Conservation (phyloP, 2,113 vertebrate species). For the Raphicerus campestris region DNA sequence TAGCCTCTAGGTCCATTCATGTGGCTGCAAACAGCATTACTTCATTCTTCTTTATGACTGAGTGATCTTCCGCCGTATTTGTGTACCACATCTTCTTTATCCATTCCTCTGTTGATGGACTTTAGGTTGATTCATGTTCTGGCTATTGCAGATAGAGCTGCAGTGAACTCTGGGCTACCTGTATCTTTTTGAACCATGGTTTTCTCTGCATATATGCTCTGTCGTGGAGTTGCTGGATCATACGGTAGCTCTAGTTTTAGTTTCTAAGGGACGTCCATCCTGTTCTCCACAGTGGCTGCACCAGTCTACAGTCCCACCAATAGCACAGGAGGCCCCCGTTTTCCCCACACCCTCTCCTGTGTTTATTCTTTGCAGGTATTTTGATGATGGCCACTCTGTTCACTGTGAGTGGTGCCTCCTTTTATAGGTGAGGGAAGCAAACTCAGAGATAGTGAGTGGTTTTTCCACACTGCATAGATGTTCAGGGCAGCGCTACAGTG, state of each 20-base stretch:
- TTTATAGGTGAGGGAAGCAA: not conserved
- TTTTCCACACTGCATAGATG: not conserved
- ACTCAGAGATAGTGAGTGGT: not conserved
- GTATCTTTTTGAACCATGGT: not conserved
- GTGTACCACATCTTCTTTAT: not conserved
- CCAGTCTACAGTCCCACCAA: not conserved
- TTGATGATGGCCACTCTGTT: not conserved
- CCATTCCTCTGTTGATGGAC: not conserved
- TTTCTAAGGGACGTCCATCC: not conserved
- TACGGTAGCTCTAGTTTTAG: not conserved
- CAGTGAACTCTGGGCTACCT: not conserved
- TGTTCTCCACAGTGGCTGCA: not conserved
- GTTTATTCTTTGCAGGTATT: not conserved
- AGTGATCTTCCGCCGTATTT: not conserved
- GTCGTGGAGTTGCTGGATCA: not conserved
- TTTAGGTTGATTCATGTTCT: not conserved
- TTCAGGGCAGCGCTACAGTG: not conserved
- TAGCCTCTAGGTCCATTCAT: not conserved
- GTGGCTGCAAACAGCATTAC: not conserved
- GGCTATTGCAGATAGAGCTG: not conserved
- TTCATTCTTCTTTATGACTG: not conserved
- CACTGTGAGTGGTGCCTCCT: not conserved
- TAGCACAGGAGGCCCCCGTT: too few relatives aligned
- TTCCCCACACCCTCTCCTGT: not conserved
- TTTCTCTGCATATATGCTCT: not conserved